These are phyloP conservation scores for Lamellibrachia satsuma DNA, from an alignment of 2,888 invertebrate species.

Conservation along the genomic window DNA sequence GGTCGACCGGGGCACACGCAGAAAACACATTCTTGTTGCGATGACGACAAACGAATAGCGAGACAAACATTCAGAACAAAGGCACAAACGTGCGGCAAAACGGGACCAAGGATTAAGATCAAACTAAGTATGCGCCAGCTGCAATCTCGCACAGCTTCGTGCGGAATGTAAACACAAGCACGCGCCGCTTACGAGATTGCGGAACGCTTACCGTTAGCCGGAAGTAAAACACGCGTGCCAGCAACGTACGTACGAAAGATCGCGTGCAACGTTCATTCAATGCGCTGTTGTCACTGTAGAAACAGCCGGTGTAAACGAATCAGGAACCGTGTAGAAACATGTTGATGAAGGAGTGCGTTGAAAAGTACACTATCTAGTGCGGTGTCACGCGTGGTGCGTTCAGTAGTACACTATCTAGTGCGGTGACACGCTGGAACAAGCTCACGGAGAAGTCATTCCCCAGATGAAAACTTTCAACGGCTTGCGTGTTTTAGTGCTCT, in stretches of 20 bases:
- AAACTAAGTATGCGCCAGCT: background rate
- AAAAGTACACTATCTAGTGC: background rate
- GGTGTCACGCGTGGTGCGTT: background rate
- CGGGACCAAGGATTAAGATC: background rate
- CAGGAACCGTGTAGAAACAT: background rate
- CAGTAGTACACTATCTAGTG: too few species aligned
- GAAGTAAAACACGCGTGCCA: background rate
- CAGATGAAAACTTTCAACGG: background rate
- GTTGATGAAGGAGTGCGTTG: background rate
- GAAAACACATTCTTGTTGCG: background rate
- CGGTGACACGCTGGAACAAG: too few species aligned
- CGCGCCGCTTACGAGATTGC: background rate
- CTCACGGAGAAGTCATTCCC: background rate
- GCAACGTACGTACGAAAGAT: background rate
- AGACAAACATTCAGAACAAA: background rate
- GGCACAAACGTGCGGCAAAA: background rate
- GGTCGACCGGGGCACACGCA: background rate
- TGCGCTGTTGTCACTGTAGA: background rate
- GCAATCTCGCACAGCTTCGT: background rate
- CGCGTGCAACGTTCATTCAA: background rate
- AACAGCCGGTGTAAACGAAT: background rate
- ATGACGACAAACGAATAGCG: background rate
- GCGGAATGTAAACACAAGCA: background rate
- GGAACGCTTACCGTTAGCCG: background rate
- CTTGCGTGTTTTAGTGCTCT: background rate